Evolutionary conservation across 1,140 invertebrate genomes (phyloP), one percentile per base, ranked within the genome.

Genomic region (Drosophila burlai): DNA sequence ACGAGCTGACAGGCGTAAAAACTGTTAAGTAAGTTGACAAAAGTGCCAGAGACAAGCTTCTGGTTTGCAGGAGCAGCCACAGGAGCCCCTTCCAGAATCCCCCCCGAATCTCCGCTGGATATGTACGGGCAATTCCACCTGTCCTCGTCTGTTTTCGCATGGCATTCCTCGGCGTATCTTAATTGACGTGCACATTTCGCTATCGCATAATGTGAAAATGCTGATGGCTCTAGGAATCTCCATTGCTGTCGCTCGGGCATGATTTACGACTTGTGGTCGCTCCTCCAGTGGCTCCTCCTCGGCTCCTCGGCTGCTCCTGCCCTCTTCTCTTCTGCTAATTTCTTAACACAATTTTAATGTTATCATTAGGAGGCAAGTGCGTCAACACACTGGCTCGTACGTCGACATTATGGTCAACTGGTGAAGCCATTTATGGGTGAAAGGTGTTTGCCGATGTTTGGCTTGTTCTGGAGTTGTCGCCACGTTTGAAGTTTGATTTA

Each of bases 291-390:
- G 49, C 16, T 29, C 31, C 47, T 60, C 49, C 46, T 60, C 42
- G n/a, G 2, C 47, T 60, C 49, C 46, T 60, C 42, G n/a, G 2
- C 42, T 24, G 42, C 29, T 49, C 11, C 31, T 61, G 4, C 47
- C 54, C 69, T 21, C 67, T 52, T 21, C 21, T 54, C 79, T 52
- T 21, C 52, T 72, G 81, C 85, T 90, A 90, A 90, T 90, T 90
- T 90, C 85, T 90, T 90, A 90, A 90, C 85, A 90, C 85, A 90
- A 90, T 90, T 90, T 85, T 90, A 90, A 90, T 90, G 85, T 91
- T 90, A 90, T 90, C 85, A 90, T 90, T 90, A 90, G 82, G 59
- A 84, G 81, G 66, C 81, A 78, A 89, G 79, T 84, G 74, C 77
- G 74, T 84, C 66, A 84, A 76, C 83, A 73, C 49, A 36, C 52